Evolutionary conservation across 2,888 invertebrate genomes (phyloP).

Genomic region (Luperina nickerlii): DNA sequence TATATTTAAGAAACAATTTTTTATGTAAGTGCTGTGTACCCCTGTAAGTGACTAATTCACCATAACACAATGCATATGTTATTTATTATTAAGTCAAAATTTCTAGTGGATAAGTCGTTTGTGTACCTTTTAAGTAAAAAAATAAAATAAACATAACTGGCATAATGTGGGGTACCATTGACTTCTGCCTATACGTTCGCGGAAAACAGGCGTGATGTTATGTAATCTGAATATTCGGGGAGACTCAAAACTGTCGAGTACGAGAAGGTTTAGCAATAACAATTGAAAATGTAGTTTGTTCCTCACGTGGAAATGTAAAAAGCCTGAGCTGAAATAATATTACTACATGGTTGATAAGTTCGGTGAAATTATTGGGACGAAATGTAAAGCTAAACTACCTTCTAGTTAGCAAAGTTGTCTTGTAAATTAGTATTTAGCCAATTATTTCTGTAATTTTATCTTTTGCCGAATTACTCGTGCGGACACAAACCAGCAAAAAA

Average conservation of each 20-base stretch:
- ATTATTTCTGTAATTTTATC: slow-evolving; percentile 1
- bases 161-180: too few relatives aligned
- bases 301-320: slow-evolving; percentile 7
- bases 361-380: neutral
- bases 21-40: too few relatives aligned
- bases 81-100: too few relatives aligned
- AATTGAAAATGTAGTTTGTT: neutral
- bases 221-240: neutral
- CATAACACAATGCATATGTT: too few relatives aligned
- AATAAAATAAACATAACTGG: neutral
- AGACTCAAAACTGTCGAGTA: neutral
- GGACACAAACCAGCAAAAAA: neutral
- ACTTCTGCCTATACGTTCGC: too few relatives aligned
- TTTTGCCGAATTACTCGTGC: slow-evolving; percentile 3
- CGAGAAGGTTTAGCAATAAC: neutral
- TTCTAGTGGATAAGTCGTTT: too few relatives aligned
- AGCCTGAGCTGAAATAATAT: slow-evolving; percentile 4
- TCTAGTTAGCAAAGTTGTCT: neutral
- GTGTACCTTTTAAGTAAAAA: too few relatives aligned
- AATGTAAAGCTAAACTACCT: neutral
- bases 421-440: neutral
- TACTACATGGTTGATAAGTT: slow-evolving; percentile 3
- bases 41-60: too few relatives aligned
- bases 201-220: neutral
- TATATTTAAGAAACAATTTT: too few relatives aligned